Conservation (phyloP, 1,140 invertebrate species). For the Rhyacophila brunnea region DNA sequence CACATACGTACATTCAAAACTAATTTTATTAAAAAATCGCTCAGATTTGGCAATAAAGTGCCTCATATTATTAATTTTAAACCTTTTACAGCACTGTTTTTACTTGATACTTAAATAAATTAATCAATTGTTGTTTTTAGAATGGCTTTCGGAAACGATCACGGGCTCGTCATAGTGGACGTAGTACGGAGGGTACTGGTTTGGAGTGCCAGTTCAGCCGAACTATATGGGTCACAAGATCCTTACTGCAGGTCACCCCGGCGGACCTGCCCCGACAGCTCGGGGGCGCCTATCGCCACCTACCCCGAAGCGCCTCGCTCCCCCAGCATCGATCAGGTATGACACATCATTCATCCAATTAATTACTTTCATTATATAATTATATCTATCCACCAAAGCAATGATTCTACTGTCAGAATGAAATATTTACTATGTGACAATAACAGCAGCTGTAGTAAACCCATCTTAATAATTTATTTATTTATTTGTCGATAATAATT, state of each 20-base stretch:
- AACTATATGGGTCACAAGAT: conserved; percentile 86
- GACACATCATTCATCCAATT: conserved; percentile 34
- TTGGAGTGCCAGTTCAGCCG: conserved; percentile 78
- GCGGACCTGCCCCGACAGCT: conserved; percentile 48
- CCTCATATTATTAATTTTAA: no score
- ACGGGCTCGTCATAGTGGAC: conserved; percentile 91
- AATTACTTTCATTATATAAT: background rate
- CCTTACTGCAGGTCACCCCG: conserved; percentile 83
- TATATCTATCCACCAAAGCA: background rate
- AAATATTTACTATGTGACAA: background rate
- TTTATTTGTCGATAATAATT: no score
- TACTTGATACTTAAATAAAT: no score
- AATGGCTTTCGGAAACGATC: conserved; percentile 95
- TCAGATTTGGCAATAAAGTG: no score
- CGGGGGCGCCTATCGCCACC: conserved; percentile 42
- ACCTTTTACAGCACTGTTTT: no score
- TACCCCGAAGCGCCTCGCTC: conserved; percentile 76
- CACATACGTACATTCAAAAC: no score
- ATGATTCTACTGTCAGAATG: background rate
- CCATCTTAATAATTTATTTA: no score
- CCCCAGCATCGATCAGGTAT: conserved; percentile 90
- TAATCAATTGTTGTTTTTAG: no score
- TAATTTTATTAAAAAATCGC: no score
- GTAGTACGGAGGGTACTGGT: conserved; percentile 88
- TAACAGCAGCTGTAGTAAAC: no score